A percentile compares a stretch with the other conserved stretches of the same genome.
Evolutionary conservation across 2,888 invertebrate species (phyloP).

Genomic region (Fragum fragum): DNA sequence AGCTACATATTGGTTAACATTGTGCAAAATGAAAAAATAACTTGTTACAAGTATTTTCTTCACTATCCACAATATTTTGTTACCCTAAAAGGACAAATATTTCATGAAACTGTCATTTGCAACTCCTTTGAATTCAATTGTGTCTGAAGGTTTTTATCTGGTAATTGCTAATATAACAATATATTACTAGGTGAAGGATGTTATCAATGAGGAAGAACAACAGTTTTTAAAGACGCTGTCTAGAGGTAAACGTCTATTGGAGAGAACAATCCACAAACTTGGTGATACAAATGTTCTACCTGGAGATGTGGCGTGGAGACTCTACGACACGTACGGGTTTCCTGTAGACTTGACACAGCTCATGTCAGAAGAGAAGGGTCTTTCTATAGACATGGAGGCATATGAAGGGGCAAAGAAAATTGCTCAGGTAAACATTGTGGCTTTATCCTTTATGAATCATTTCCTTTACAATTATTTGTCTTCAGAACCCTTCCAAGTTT

Average conservation of each 20-base stretch:
- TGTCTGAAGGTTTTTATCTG: no score
- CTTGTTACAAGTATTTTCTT: no score
- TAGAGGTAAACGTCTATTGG: slow-evolving; percentile 95
- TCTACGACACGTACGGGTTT: slow-evolving; percentile 99
- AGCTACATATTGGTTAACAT: no score
- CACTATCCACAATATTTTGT: no score
- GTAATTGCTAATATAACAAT: no score
- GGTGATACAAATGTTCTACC: slow-evolving; percentile 91
- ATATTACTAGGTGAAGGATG: slow-evolving; percentile 90
- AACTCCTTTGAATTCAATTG: no score
- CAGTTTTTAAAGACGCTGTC: slow-evolving; percentile 98
- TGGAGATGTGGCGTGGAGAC: slow-evolving; percentile 98
- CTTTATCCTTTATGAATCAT: no score
- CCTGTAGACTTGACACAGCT: slow-evolving; percentile 98
- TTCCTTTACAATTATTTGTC: no score
- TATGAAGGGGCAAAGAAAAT: slow-evolving; percentile 97
- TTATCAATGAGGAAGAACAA: slow-evolving; percentile 98
- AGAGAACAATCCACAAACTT: slow-evolving; percentile 95
- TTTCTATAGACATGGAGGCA: slow-evolving; percentile 94
- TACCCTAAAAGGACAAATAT: no score
- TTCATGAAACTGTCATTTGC: no score
- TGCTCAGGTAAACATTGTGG: slow-evolving; percentile 90
- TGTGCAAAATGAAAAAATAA: no score
- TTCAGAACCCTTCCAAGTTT: no score
- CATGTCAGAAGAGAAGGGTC: slow-evolving; percentile 98